Conservation (phyloP, 2,888 invertebrate genomes). For the Aspidiotus rigidus region DNA sequence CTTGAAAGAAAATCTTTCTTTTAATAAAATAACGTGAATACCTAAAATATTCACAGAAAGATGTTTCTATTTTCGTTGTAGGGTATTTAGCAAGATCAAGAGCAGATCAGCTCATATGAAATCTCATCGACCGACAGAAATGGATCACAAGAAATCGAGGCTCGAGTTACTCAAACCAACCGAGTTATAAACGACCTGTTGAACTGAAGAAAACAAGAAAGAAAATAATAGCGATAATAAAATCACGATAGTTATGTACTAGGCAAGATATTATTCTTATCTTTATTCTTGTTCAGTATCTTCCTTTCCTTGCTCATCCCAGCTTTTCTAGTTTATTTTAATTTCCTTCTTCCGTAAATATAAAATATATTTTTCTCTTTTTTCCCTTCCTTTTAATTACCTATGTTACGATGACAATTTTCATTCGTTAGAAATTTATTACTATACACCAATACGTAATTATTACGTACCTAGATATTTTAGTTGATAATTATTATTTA, state of each 20-base stretch:
- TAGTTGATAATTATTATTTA: no score
- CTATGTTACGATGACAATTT: conserved; percentile 15
- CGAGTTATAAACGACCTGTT: not conserved
- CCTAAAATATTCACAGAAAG: no score
- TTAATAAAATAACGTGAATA: no score
- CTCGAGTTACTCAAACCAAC: conserved; percentile 40
- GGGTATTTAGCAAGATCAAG: conserved; percentile 95
- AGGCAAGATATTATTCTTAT: not conserved
- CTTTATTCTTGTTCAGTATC: conserved; percentile 11
- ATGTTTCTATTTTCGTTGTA: conserved; percentile 48
- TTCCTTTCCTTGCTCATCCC: conserved; percentile 31
- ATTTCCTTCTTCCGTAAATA: conserved; percentile 7
- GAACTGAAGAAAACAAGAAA: not conserved
- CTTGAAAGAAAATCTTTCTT: no score
- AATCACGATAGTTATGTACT: conserved; percentile 11
- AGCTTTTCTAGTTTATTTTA: conserved; percentile 25
- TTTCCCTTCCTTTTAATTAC: conserved; percentile 15
- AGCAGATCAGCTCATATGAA: conserved; percentile 99
- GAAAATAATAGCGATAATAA: conserved; percentile 1
- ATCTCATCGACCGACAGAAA: conserved; percentile 86
- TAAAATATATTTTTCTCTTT: not conserved
- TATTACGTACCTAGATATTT: no score
- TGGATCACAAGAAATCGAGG: conserved; percentile 62
- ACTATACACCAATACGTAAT: no score
- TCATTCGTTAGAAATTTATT: conserved; percentile 5